phyloP scores from a whole-genome alignment of 2,113 vertebrate species.

The Candoia aspera region DNA sequence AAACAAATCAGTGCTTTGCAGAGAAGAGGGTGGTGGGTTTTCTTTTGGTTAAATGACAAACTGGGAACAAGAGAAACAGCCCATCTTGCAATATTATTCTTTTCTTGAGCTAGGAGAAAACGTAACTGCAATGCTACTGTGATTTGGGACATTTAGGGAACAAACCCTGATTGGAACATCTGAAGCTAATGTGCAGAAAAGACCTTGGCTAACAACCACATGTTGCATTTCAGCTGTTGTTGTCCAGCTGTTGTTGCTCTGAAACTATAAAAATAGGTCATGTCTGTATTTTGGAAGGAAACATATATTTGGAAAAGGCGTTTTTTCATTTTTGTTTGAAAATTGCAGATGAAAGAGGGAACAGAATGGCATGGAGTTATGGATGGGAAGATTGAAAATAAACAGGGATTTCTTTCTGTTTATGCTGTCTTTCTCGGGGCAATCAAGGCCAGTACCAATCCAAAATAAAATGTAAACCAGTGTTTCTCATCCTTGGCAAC shows the following conservation, averaged over 20 bases:
- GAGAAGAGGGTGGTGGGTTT: neutral
- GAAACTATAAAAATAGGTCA: neutral
- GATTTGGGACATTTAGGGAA: neutral
- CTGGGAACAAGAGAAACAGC: conserved; percentile 18
- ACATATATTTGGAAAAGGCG: too few species aligned
- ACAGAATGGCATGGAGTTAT: too few species aligned
- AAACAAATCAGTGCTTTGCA: conserved; percentile 30
- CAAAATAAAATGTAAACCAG: too few species aligned
- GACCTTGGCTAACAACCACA: neutral
- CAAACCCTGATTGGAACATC: neutral
- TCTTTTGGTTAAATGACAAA: conserved; percentile 9
- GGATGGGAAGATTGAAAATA: too few species aligned
- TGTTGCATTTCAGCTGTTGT: neutral
- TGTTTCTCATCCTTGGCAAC: too few species aligned
- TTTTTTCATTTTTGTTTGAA: too few species aligned
- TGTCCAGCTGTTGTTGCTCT: neutral
- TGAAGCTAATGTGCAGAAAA: neutral
- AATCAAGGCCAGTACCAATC: too few species aligned
- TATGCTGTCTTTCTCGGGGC: too few species aligned
- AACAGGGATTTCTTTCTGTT: too few species aligned
- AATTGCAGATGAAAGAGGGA: too few species aligned
- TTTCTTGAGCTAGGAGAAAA: neutral
- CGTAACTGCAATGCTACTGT: too few species aligned
- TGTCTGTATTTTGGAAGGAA: too few species aligned
- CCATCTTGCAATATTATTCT: neutral